Evolutionary conservation across 2,888 invertebrate species (phyloP), one percentile per base, ranked within the genome.

Genomic region (Hypena proboscidalis): DNA sequence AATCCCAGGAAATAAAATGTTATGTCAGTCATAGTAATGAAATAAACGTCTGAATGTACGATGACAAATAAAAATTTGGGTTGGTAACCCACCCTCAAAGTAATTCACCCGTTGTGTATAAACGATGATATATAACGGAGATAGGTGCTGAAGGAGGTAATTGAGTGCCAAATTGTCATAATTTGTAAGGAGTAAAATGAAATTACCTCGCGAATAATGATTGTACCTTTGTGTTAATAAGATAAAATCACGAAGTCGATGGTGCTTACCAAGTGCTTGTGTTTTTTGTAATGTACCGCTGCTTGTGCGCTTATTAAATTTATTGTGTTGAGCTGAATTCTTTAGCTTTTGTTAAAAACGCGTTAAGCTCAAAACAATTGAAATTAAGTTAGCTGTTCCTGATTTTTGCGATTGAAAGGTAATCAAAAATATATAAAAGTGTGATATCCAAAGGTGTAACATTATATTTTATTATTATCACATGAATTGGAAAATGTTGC

Each of bases 161-260:
- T 68, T 58, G 68, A 70, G 68, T 72, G 70, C 55, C 64, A 65
- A 63, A 58, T 49, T 58, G 53, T 55, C 56, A 61, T 67, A 67
- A 72, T 72, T 72, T 72, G 65, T 68, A 64, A 70, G 64, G 59
- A 64, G 58, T 61, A 48, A 60, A 67, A 68, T 70, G 67, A 67
- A 70, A 70, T 64, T 65, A 63, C 66, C 66, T 49, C 44, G 52
- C 48, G 58, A 60, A 67, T 67, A 69, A 70, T 66, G 65, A 70
- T 62, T 36, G 55, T 44, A 39, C 53, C 52, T 35, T 50, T 43
- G 60, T 62, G 63, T 59, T 67, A 67, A 70, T 70, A 71, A 67
- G 58, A 47, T 43, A 43, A 53, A 63, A 63, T 65, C 68, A 67
- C 61, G 39, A 36, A 31, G 34, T 50, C 38, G 21, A 45, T 31